Conservation (phyloP, 2,113 vertebrate species). For the Casuarius casuarius region DNA sequence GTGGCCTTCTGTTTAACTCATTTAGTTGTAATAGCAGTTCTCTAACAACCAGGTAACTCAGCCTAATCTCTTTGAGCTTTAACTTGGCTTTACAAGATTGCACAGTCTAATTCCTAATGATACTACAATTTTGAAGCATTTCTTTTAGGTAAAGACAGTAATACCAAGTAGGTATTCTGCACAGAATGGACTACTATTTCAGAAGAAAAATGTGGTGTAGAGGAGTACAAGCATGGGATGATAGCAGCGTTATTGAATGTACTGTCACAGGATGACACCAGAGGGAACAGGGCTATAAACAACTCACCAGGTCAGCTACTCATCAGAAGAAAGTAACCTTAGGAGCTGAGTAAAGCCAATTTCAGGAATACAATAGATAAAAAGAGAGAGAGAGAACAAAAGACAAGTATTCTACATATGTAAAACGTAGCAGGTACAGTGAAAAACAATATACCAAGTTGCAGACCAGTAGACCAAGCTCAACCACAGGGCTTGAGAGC, state of each 20-base stretch:
- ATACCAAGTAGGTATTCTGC: neutral
- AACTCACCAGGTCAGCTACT: neutral
- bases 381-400: neutral
- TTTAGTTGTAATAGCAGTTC: neutral
- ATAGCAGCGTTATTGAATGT: neutral
- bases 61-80: neutral
- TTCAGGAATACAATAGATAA: neutral
- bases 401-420: neutral
- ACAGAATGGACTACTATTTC: neutral
- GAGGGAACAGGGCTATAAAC: neutral
- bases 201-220: neutral
- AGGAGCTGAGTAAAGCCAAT: neutral
- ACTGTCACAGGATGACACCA: neutral
- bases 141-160: neutral
- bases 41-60: neutral
- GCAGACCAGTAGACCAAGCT: neutral
- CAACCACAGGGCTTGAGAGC: neutral
- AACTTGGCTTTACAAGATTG: neutral
- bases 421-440: neutral
- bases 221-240: neutral
- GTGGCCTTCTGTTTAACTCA: neutral
- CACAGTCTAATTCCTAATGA: fast-evolving
- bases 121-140: neutral
- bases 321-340: too few relatives aligned
- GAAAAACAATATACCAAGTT: neutral